Evolutionary conservation across 2,797 vertebrate species (phyloP), one percentile per base, ranked within the genome.

Genomic region (Remorina albescens): DNA sequence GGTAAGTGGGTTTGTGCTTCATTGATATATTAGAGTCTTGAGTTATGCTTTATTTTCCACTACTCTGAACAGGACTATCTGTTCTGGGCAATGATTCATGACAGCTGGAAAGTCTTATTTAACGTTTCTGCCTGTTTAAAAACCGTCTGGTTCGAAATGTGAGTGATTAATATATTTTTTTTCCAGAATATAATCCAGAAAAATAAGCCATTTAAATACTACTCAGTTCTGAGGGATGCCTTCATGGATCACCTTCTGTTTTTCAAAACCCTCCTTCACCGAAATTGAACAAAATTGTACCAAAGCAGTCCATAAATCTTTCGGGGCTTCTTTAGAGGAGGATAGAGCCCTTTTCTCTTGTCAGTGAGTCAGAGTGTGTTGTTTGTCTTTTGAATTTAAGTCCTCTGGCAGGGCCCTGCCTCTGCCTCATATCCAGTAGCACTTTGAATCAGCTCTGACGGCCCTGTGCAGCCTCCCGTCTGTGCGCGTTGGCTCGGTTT

Each of bases 31-130:
- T 8, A 8, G 23, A 39, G 37, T 42, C 32, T 59, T 63, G 58
- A 80, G 19, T 68, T 76, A 65, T 76, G 41, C 13, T 78, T 77
- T 59, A 75, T 78, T 84, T 88, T 83, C 56, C 60, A 63, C 54
- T 70, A 18, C 32, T 56, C 28, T 73, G 63, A 57, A 76, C 54
- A 25, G 53, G 36, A 62, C 56, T 42, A 67, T 49, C 13, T 79
- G 50, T 82, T 76, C 62, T 76, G 57, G 34, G 21, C 56, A 44
- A 60, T 53, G 19, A 60, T 25, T 61, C 26, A 47, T 50, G 67
- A 67, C 60, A 78, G 34, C 51, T 73, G 46, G 26, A 58, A 73
- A 21, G 15, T 46, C 42, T 58, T 74, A 51, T 72, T 74, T 46
- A 50, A 49, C 58, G 41, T 10, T 44, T 11, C 53, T 59, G 65